Conservation (phyloP, 2,797 vertebrate species). For the Tadarida brasiliensis region DNA sequence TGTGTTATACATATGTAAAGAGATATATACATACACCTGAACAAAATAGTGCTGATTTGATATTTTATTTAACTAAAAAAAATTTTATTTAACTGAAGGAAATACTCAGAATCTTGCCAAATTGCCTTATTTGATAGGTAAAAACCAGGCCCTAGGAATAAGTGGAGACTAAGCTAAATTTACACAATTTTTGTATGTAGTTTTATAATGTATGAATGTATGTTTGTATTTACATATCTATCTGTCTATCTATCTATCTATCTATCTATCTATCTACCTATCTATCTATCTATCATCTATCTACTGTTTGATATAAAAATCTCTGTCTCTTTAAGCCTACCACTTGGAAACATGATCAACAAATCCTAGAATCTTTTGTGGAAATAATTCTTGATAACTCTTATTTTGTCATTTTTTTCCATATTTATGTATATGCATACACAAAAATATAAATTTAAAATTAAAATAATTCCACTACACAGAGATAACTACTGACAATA, state of each 20-base stretch:
- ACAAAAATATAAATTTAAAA: slow-evolving; percentile 2
- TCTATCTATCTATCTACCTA: neutral
- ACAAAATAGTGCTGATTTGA: neutral
- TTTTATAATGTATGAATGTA: neutral
- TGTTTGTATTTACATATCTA: neutral
- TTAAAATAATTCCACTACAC: neutral
- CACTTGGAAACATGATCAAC: no score
- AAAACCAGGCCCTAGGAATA: neutral
- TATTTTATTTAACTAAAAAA: neutral
- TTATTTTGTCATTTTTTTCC: no score
- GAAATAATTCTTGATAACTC: no score
- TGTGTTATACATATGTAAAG: neutral
- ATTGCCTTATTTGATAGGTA: slow-evolving; percentile 18
- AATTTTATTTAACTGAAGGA: neutral
- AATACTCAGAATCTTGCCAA: neutral
- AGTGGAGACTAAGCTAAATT: neutral
- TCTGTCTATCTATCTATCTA: neutral
- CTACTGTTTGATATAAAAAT: neutral
- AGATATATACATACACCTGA: neutral
- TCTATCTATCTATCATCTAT: neutral
- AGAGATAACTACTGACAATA: neutral
- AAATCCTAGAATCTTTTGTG: no score
- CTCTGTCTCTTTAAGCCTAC: neutral
- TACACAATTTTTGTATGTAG: neutral
- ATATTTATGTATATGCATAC: neutral